Evolutionary conservation across 2,113 vertebrate genomes (phyloP).

Genomic region (Catharus minimus): DNA sequence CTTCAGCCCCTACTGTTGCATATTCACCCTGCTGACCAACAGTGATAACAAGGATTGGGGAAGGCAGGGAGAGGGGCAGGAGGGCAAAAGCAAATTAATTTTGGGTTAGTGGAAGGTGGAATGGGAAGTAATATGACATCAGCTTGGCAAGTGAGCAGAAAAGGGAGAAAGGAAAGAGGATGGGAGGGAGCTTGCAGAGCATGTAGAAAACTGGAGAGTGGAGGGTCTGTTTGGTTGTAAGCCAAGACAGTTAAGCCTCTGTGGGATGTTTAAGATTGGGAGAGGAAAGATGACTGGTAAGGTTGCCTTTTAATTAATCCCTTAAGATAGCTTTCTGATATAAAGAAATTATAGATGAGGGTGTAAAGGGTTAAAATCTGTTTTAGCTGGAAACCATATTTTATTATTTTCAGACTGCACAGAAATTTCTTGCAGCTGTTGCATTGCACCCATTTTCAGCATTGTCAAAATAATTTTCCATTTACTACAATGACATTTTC

Average conservation of each 20-base stretch:
- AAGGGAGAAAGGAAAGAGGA: background rate
- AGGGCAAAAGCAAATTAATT: background rate
- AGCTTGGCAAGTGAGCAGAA: background rate
- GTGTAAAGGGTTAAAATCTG: conserved; percentile 10
- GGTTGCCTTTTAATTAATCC: background rate
- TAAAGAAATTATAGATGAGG: background rate
- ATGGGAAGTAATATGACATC: background rate
- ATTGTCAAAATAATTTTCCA: background rate
- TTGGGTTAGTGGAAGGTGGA: background rate
- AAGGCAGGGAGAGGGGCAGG: background rate
- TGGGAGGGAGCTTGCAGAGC: background rate
- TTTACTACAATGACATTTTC: background rate
- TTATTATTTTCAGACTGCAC: background rate
- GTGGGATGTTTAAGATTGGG: background rate
- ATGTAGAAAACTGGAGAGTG: background rate
- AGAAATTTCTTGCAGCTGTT: conserved; percentile 15
- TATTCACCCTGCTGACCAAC: background rate
- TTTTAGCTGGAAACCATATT: background rate
- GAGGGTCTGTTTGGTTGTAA: background rate
- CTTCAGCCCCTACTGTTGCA: background rate
- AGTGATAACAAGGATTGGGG: background rate
- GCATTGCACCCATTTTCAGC: background rate
- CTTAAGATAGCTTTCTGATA: background rate
- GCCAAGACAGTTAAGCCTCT: background rate
- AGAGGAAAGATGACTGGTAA: background rate